Conservation (phyloP, 1,140 invertebrate species). For the Drosophila triauraria region DNA sequence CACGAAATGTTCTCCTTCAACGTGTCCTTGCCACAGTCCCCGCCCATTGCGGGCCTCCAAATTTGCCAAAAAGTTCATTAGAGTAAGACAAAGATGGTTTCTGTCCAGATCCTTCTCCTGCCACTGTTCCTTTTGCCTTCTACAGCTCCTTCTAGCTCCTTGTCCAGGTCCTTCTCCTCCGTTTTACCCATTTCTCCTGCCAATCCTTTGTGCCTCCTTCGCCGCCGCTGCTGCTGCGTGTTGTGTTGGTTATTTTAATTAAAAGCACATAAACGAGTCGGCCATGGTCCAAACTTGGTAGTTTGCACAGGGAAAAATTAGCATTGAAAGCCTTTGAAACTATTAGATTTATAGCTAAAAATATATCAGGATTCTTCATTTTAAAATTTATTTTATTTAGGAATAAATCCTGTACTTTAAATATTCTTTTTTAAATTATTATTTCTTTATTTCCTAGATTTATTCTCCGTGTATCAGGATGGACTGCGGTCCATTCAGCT, state of each 20-base stretch:
- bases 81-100: slow-evolving; percentile 52
- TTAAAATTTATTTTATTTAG: too few species aligned
- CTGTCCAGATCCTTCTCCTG: slow-evolving; percentile 1
- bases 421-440: too few species aligned
- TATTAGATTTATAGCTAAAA: too few species aligned
- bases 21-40: slow-evolving; percentile 32
- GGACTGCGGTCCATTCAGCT: slow-evolving; percentile 41
- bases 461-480: background rate
- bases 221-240: slow-evolving; percentile 13
- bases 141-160: background rate
- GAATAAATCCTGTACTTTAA: too few species aligned
- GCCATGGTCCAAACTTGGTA: slow-evolving; percentile 32
- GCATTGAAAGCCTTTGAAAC: too few species aligned
- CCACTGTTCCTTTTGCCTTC: background rate
- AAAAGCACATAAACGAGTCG: slow-evolving; percentile 63
- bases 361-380: too few species aligned
- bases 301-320: background rate
- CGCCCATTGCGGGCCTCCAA: slow-evolving; percentile 51
- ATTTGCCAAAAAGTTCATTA: slow-evolving; percentile 68
- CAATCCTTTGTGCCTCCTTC: slow-evolving; percentile 36
- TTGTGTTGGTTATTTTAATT: slow-evolving; percentile 69
- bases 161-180: background rate
- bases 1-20: slow-evolving; percentile 26
- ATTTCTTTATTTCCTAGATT: too few species aligned
- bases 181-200: slow-evolving; percentile 2